Evolutionary conservation across 2,888 invertebrate species (phyloP).

Genomic region (Empis stercorea): DNA sequence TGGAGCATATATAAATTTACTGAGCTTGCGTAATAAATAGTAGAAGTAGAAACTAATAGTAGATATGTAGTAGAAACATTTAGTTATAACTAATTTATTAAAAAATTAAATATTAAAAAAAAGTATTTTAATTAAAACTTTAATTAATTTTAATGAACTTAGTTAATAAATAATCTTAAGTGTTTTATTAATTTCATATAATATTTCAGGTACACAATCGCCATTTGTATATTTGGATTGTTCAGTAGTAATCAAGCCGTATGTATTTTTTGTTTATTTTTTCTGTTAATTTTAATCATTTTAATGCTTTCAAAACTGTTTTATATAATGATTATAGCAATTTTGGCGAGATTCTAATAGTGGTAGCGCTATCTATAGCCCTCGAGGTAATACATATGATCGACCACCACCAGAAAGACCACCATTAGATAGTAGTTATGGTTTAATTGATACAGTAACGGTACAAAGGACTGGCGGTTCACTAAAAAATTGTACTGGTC

Average conservation of each 20-base stretch:
- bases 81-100: no score
- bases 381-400: conserved; percentile 6
- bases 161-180: no score
- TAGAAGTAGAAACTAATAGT: no score
- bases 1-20: no score
- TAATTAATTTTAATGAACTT: no score
- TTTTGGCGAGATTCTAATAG: conserved; percentile 32
- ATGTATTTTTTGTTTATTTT: conserved; percentile 14
- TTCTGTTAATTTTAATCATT: background rate
- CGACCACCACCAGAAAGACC: conserved; percentile 18
- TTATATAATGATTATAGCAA: conserved; percentile 25
- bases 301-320: no score
- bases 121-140: no score
- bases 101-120: no score
- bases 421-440: conserved; percentile 29
- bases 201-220: conserved; percentile 30
- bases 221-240: conserved; percentile 28
- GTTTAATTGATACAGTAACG: conserved; percentile 28
- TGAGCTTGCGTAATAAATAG: no score
- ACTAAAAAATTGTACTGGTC: conserved; percentile 48
- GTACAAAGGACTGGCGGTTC: conserved; percentile 27
- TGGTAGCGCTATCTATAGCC: conserved; percentile 26
- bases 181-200: background rate
- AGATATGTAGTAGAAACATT: no score
- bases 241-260: conserved; percentile 28